Evolutionary conservation across 2,888 invertebrate genomes (phyloP).

Genomic region (Eucera pruinosa): DNA sequence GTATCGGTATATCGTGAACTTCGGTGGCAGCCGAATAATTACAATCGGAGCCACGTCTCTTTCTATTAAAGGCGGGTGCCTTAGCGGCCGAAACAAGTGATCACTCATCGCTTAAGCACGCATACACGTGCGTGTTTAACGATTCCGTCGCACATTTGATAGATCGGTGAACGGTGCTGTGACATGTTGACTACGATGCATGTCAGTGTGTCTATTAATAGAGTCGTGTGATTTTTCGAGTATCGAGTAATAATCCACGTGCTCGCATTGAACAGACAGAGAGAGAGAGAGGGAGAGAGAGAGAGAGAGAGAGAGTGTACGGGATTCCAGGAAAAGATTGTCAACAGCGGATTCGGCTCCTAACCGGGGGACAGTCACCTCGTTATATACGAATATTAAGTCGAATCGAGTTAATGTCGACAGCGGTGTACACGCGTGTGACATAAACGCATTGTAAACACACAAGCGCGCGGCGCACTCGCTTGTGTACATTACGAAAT

Average conservation of each 20-base stretch:
- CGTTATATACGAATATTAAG: not conserved
- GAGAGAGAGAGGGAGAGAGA: too few species aligned
- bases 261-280: slow-evolving; percentile 13
- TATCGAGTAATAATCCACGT: slow-evolving; percentile 45
- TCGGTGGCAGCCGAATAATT: slow-evolving; percentile 55
- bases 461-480: not conserved
- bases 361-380: slow-evolving; percentile 14
- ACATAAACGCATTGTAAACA: slow-evolving; percentile 51
- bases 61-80: slow-evolving; percentile 5
- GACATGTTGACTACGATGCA: slow-evolving; percentile 45
- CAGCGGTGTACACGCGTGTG: not conserved
- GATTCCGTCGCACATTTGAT: slow-evolving; percentile 20
- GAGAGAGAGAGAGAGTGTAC: too few species aligned
- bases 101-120: slow-evolving; percentile 29
- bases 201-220: slow-evolving; percentile 31
- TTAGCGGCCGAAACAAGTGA: slow-evolving; percentile 1
- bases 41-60: slow-evolving; percentile 29
- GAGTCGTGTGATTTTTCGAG: slow-evolving; percentile 15
- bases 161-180: slow-evolving; percentile 53
- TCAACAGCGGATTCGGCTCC: slow-evolving; percentile 18
- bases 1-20: slow-evolving; percentile 41
- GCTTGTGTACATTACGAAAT: slow-evolving; percentile 25
- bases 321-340: slow-evolving; percentile 16
- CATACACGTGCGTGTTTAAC: slow-evolving; percentile 22
- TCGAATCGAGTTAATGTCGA: slow-evolving; percentile 19